Percentiles rank a stretch among this genome's conserved stretches.
These are phyloP conservation scores for Drosophila novamexicana DNA, from an alignment of 1,140 invertebrate species.

Conservation along the genomic window DNA sequence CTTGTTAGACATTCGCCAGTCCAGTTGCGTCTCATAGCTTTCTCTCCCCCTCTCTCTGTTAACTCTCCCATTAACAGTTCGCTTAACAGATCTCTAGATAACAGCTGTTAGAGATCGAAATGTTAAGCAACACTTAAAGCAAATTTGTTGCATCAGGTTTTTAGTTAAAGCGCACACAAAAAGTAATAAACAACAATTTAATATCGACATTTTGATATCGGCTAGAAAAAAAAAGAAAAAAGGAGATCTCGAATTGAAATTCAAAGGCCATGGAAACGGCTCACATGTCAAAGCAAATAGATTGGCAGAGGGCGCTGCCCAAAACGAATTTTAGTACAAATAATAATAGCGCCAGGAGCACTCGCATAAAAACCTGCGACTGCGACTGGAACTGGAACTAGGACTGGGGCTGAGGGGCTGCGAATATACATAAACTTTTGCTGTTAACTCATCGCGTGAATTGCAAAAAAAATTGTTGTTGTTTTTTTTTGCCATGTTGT, in stretches of 20 bases:
- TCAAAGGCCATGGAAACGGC: not conserved
- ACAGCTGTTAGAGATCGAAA: not conserved
- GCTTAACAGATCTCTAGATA: not conserved
- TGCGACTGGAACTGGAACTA: not conserved
- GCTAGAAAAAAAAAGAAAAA: too few species aligned
- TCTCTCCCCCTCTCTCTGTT: not conserved
- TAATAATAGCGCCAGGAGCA: too few species aligned
- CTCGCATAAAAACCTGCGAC: not conserved
- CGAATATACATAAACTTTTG: slow-evolving; percentile 63
- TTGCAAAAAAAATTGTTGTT: slow-evolving; percentile 56
- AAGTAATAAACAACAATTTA: not conserved
- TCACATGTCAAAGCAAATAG: not conserved
- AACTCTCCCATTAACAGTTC: not conserved
- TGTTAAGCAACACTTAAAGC: not conserved
- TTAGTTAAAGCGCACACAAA: too few species aligned
- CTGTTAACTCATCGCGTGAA: slow-evolving; percentile 76
- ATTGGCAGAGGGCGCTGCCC: not conserved
- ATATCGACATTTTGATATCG: not conserved
- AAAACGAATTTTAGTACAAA: not conserved
- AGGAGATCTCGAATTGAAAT: not conserved
- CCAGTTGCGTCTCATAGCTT: too few species aligned
- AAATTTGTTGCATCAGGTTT: too few species aligned
- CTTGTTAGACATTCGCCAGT: too few species aligned
- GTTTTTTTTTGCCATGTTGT: slow-evolving; percentile 9
- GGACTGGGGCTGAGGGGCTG: not conserved